A percentile compares a stretch with the other conserved stretches of the same genome.
Evolutionary conservation across 2,797 vertebrate species (phyloP).

Genomic region (Saguinus oedipus): DNA sequence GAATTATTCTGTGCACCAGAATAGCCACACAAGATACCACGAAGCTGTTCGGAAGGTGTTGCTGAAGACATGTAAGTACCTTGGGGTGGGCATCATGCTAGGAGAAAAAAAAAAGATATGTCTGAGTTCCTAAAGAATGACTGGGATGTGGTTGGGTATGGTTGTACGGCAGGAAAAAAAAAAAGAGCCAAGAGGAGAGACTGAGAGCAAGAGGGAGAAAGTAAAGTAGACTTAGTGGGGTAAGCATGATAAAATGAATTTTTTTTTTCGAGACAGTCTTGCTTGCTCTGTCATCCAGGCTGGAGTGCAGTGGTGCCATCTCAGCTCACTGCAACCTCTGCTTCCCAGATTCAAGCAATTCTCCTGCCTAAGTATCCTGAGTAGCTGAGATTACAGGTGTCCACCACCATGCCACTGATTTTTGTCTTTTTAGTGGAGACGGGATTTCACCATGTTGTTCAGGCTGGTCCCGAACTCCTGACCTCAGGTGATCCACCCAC

Average conservation of each 20-base stretch:
- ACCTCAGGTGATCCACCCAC: too few species aligned
- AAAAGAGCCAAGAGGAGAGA: not conserved
- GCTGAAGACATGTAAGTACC: constrained; percentile 79
- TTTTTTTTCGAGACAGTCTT: too few species aligned
- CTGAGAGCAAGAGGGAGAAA: not conserved
- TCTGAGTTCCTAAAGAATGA: not conserved
- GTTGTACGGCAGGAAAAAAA: not conserved
- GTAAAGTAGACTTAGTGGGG: not conserved
- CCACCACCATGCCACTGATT: too few species aligned
- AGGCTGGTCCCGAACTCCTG: too few species aligned
- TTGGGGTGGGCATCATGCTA: not conserved
- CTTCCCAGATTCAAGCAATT: too few species aligned
- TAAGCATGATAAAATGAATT: not conserved
- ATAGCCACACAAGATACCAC: constrained; percentile 82
- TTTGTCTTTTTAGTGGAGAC: too few species aligned
- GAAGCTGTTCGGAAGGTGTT: constrained; percentile 74
- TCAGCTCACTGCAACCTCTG: too few species aligned
- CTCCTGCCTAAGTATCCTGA: too few species aligned
- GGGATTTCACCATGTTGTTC: too few species aligned
- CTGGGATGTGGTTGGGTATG: not conserved
- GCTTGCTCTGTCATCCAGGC: too few species aligned
- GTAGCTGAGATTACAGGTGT: too few species aligned
- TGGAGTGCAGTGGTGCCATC: too few species aligned
- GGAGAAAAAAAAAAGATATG: not conserved
- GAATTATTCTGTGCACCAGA: constrained; percentile 79